Evolutionary conservation across 2,113 vertebrate genomes (phyloP), one percentile per base, ranked within the genome.

Genomic region (Turnix velox): DNA sequence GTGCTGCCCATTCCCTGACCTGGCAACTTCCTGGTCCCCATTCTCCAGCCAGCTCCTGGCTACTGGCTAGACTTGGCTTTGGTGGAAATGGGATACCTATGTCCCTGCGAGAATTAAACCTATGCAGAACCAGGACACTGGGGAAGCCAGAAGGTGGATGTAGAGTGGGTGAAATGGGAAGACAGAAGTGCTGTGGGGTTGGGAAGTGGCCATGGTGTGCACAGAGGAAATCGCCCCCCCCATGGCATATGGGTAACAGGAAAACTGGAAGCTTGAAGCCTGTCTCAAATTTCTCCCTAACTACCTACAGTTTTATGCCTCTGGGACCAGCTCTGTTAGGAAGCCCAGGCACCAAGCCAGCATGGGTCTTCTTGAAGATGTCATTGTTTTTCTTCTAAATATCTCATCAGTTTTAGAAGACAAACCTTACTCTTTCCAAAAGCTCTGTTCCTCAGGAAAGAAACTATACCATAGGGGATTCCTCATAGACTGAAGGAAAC

Each of bases 121-220:
- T n/a, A n/a, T n/a, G n/a, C n/a, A n/a, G n/a, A n/a, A n/a, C n/a
- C n/a, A n/a, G n/a, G n/a, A n/a, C n/a, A n/a, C n/a, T n/a, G 16
- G 27, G 12, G 35, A 46, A 81, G 17, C 9, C 46, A 74, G 51
- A 35, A 69, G 11, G 19, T 13, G 7, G 27, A 57, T 23, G 18
- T 72, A 68, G 14, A 15, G 20, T 35, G 14, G 33, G 28, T 40
- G 10, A 77, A 78, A 9, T 18, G 3, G 24, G n/a, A 76, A 51
- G 14, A 8, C n/a, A 65, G n/a, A 20, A 43, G 24, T 1, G 1
- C n/a, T 17, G 4, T 17, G 5, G 9, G 4, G 3, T 35, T 75
- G 16, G 17, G 49, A 65, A 28, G 4, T 43, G 10, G 2, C 8
- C 1, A 1, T 14, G 9, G 19, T 33, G 31, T 1, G 8, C 14